Conservation (phyloP, 2,797 vertebrate species). For the Buceros bicornis region DNA sequence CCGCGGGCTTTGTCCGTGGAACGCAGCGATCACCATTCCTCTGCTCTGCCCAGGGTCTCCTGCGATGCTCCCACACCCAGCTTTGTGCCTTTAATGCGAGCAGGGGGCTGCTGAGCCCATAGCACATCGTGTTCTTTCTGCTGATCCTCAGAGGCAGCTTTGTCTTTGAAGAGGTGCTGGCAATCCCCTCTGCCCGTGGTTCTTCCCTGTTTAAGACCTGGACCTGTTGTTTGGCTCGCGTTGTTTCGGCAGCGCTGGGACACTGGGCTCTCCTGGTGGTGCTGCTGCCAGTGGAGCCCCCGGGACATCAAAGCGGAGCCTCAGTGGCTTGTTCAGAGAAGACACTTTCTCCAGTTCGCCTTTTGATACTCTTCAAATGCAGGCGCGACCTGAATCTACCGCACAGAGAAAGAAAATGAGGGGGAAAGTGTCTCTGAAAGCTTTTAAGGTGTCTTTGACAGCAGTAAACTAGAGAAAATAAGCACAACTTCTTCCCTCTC, state of each 20-base stretch:
- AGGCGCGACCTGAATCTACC: conserved; percentile 50
- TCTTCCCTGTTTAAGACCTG: accelerated
- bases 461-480: conserved; percentile 53
- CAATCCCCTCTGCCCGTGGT: accelerated
- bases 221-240: accelerated
- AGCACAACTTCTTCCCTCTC: conserved; percentile 20
- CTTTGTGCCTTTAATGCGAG: accelerated
- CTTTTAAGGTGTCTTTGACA: conserved; percentile 48
- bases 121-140: accelerated
- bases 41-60: background rate
- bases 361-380: conserved; percentile 49
- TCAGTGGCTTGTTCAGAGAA: background rate
- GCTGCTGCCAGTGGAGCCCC: accelerated
- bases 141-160: accelerated
- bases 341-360: conserved; percentile 20
- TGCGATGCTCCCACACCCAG: accelerated
- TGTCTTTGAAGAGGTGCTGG: accelerated
- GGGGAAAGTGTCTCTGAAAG: background rate
- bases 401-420: background rate
- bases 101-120: background rate
- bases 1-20: background rate
- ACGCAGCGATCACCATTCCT: background rate
- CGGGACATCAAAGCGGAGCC: background rate
- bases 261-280: accelerated
- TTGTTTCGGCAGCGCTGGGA: background rate